Conservation (phyloP, 1,140 invertebrate genomes). For the Drosophila nebulosa region DNA sequence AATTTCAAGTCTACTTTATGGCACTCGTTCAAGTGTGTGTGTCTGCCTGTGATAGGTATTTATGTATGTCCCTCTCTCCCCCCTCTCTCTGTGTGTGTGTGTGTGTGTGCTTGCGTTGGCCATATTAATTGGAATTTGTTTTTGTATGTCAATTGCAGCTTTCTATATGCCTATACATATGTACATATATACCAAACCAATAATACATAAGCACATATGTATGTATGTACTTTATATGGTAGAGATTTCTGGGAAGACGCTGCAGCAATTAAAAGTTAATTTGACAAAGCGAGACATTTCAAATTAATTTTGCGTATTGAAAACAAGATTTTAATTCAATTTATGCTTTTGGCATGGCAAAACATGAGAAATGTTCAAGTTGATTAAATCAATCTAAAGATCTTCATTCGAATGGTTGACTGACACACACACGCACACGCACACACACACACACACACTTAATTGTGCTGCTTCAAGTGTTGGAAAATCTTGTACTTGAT, state of each 20-base stretch:
- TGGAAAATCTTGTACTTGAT: constrained; percentile 29
- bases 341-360: constrained; percentile 50
- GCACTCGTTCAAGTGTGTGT: constrained; percentile 41
- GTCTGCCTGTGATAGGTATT: constrained; percentile 46
- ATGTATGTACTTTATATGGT: constrained; percentile 1
- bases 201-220: background rate
- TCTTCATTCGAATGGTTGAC: background rate
- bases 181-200: background rate
- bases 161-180: constrained; percentile 10
- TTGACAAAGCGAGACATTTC: constrained; percentile 77
- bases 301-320: constrained; percentile 67
- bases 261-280: constrained; percentile 75
- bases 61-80: background rate
- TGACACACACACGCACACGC: background rate
- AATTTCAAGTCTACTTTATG: constrained; percentile 61
- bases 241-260: constrained; percentile 26
- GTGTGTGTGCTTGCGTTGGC: constrained; percentile 13
- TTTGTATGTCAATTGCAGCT: constrained; percentile 56
- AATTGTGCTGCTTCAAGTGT: constrained; percentile 15
- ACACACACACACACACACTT: background rate
- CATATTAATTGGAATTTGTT: constrained; percentile 75
- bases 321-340: constrained; percentile 67
- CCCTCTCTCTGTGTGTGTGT: background rate
- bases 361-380: constrained; percentile 27
- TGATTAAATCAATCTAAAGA: constrained; percentile 6